These are phyloP conservation scores for Penaeus japonicus DNA, from an alignment of 1,140 invertebrate genomes.

Conservation along the genomic window DNA sequence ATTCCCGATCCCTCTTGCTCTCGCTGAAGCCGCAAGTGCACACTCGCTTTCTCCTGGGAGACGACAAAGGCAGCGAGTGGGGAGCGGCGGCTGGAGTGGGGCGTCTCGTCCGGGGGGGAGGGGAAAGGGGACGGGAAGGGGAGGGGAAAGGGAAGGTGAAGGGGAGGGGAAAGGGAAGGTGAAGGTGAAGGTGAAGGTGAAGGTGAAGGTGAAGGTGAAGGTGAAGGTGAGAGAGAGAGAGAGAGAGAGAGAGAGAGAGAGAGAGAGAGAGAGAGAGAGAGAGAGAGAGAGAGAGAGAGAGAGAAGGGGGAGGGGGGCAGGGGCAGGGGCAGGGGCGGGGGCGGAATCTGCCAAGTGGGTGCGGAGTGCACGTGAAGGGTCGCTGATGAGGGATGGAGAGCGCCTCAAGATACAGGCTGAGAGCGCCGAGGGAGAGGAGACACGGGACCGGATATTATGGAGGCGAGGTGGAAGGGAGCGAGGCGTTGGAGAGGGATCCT, in stretches of 20 bases:
- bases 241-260: constrained; percentile 9
- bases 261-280: neutral
- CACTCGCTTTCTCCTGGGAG: no score
- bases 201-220: no score
- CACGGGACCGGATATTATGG: neutral
- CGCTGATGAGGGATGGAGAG: no score
- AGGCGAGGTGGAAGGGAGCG: no score
- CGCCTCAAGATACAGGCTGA: neutral
- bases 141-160: neutral
- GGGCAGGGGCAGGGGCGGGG: neutral
- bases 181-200: neutral
- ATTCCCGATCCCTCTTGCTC: no score
- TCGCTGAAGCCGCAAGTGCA: no score
- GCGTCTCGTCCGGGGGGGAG: neutral
- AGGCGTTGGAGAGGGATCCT: no score
- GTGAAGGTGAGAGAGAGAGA: neutral
- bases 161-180: neutral
- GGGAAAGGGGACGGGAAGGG: neutral
- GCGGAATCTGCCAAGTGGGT: neutral
- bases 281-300: neutral
- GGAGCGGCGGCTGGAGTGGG: neutral
- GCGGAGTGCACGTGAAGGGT: neutral
- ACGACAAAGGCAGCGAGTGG: neutral
- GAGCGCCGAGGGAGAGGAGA: neutral
- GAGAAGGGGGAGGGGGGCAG: neutral